Conservation (phyloP, 1,140 invertebrate genomes). For the Hylaeus anthracinus region DNA sequence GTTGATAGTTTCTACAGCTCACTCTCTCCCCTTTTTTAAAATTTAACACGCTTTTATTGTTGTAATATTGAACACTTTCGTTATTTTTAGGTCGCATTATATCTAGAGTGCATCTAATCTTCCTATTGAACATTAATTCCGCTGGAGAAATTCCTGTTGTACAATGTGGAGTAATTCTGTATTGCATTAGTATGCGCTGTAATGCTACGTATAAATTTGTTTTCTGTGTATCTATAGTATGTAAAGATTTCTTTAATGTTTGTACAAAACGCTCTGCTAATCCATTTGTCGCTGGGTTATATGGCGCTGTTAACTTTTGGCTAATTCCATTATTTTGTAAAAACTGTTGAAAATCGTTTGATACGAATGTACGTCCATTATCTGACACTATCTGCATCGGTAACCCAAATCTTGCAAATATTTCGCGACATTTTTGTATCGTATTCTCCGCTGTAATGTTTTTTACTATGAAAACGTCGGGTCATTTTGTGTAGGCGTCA, state of each 20-base stretch:
- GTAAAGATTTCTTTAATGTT: not conserved
- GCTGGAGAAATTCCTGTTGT: not conserved
- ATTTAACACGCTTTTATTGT: no score
- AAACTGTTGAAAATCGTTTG: not conserved
- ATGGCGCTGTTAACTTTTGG: not conserved
- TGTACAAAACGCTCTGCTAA: not conserved
- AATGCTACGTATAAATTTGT: not conserved
- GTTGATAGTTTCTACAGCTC: slow-evolving; percentile 31
- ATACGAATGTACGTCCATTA: not conserved
- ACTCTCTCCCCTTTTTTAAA: slow-evolving; percentile 27
- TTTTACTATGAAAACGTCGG: not conserved
- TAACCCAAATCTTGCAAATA: slow-evolving; percentile 22
- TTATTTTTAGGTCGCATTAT: not conserved
- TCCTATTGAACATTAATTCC: not conserved
- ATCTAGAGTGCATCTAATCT: not conserved
- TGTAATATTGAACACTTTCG: not conserved
- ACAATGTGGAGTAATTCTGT: no score
- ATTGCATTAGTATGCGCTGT: no score
- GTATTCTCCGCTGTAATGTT: not conserved
- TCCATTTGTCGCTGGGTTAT: not conserved
- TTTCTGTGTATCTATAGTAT: not conserved
- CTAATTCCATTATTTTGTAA: not conserved
- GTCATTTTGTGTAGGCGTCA: slow-evolving; percentile 65
- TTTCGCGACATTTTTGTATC: slow-evolving; percentile 14
- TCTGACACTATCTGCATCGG: not conserved